These are phyloP conservation scores for Alosa alosa DNA, from an alignment of 2,113 vertebrate genomes.

Conservation along the genomic window DNA sequence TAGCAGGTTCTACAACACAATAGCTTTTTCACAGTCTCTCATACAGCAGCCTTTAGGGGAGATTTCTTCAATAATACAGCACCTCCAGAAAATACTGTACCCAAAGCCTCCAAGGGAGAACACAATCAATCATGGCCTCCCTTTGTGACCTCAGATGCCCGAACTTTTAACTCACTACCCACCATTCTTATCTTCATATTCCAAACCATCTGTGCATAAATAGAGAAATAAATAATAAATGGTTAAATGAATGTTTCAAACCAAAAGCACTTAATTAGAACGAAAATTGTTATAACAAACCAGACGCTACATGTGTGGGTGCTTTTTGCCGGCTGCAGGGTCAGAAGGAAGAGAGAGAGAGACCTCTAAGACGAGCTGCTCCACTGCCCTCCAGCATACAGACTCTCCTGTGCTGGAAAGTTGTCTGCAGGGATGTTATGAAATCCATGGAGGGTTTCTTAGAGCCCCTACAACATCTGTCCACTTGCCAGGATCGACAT, in stretches of 20 bases:
- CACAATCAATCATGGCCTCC: neutral
- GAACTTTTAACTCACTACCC: neutral
- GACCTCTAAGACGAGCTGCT: neutral
- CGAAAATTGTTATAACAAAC: conserved; percentile 39
- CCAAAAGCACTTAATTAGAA: neutral
- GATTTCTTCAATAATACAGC: neutral
- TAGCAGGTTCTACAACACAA: neutral
- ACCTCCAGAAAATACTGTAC: neutral
- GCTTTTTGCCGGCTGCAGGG: neutral
- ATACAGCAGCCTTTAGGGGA: neutral
- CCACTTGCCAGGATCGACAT: conserved; percentile 30
- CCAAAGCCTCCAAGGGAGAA: neutral
- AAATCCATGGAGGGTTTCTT: conserved; percentile 38
- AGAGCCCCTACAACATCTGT: conserved; percentile 40
- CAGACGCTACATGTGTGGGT: conserved; percentile 5
- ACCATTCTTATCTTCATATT: neutral
- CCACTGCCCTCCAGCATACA: neutral
- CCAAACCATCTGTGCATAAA: neutral
- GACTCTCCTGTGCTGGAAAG: conserved; percentile 19
- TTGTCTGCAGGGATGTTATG: conserved; percentile 28
- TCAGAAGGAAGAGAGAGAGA: neutral
- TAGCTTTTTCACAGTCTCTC: neutral
- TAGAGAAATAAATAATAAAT: neutral
- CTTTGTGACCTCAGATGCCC: neutral
- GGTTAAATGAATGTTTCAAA: neutral